phyloP scores from a whole-genome alignment of 2,113 vertebrate species.

The Aleadryas rufinucha region DNA sequence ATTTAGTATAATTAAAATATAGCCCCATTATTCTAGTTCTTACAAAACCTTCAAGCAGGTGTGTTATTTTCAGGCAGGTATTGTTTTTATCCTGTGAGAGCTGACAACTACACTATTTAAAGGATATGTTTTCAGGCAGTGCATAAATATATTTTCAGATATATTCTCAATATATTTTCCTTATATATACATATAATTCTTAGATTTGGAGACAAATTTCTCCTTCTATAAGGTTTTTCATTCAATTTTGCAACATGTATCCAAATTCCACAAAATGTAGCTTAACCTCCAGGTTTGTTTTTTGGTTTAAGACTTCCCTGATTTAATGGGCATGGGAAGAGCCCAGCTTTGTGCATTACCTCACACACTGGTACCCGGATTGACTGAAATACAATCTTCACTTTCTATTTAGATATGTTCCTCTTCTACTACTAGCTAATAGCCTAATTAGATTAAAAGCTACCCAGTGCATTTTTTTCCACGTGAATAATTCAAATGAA shows the following conservation, averaged over 20 bases:
- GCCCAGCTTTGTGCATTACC: neutral
- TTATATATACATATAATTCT: neutral
- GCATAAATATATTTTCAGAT: neutral
- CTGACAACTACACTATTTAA: neutral
- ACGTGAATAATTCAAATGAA: constrained; percentile 61
- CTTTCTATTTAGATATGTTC: constrained; percentile 4
- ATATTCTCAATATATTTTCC: neutral
- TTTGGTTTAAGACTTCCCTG: neutral
- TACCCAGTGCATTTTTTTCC: constrained; percentile 32
- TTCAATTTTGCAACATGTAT: neutral
- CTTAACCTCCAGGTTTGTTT: neutral
- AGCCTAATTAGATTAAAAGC: constrained; percentile 65
- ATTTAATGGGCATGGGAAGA: neutral
- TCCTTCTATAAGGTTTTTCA: neutral
- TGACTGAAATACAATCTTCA: constrained; percentile 16
- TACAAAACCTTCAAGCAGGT: constrained; percentile 36
- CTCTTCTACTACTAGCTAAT: constrained; percentile 11
- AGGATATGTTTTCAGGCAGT: neutral
- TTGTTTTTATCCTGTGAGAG: neutral
- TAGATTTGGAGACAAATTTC: neutral
- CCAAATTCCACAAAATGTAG: neutral
- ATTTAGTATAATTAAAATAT: constrained; percentile 66
- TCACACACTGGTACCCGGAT: neutral
- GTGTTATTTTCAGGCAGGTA: constrained; percentile 43
- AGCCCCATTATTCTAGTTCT: constrained; percentile 26